phyloP scores from a whole-genome alignment of 2,888 invertebrate species.

The Hydrotaea cyrtoneurina region DNA sequence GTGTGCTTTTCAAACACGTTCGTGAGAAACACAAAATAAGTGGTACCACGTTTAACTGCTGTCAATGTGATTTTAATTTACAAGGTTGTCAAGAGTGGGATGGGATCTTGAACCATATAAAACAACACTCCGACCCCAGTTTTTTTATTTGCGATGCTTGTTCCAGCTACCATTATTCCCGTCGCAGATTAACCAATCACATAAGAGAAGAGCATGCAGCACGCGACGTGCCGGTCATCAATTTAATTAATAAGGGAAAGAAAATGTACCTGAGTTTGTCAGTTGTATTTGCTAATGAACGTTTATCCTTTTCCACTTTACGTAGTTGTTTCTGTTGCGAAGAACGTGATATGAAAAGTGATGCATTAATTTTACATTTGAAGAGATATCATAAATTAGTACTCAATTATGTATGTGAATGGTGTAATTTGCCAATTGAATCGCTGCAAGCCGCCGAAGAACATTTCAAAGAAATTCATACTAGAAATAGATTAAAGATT shows the following conservation, averaged over 20 bases:
- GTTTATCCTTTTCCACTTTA: slow-evolving; percentile 66
- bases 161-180: slow-evolving; percentile 45
- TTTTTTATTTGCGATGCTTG: slow-evolving; percentile 66
- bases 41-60: slow-evolving; percentile 59
- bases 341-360: slow-evolving; percentile 41
- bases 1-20: slow-evolving; percentile 57
- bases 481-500: slow-evolving; percentile 43
- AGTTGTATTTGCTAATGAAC: slow-evolving; percentile 57
- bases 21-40: slow-evolving; percentile 31
- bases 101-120: slow-evolving; percentile 61
- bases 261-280: slow-evolving; percentile 31
- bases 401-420: slow-evolving; percentile 66
- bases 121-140: slow-evolving; percentile 55
- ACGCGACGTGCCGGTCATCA: slow-evolving; percentile 67
- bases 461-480: slow-evolving; percentile 61
- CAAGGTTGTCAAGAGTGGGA: slow-evolving; percentile 54
- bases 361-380: slow-evolving; percentile 63
- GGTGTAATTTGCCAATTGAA: slow-evolving; percentile 57
- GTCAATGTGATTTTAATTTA: slow-evolving; percentile 55
- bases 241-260: slow-evolving; percentile 35
- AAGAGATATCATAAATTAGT: slow-evolving; percentile 63
- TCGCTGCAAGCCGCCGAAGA: slow-evolving; percentile 50
- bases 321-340: slow-evolving; percentile 66
- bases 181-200: slow-evolving; percentile 52
- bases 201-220: slow-evolving; percentile 59